Percentiles rank a stretch among this genome's conserved stretches.
Evolutionary conservation across 2,113 vertebrate species (phyloP).

Genomic region (Amblyopsis rosae): DNA sequence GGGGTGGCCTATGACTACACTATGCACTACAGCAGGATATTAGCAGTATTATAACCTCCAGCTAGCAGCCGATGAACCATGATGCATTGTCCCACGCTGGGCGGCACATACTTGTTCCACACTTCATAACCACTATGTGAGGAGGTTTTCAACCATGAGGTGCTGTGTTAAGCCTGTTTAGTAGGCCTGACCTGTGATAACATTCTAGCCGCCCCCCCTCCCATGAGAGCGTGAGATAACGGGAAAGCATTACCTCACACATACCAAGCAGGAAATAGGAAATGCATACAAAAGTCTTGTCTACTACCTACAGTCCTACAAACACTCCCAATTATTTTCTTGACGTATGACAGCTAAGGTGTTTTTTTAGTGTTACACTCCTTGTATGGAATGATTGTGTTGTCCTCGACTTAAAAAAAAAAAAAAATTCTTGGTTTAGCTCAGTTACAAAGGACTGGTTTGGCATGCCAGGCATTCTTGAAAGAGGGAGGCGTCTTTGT

Average conservation of each 20-base stretch:
- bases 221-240: not conserved
- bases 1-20: not conserved
- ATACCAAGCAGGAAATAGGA: not conserved
- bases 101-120: not conserved
- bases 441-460: not conserved
- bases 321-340: not conserved
- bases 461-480: slow-evolving; percentile 1
- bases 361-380: not conserved
- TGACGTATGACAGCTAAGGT: not conserved
- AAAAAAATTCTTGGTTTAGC: not conserved
- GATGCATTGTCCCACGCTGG: not conserved
- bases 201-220: not conserved
- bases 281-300: not conserved
- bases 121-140: not conserved
- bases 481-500: not conserved
- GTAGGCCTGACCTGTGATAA: not conserved
- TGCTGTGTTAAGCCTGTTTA: not conserved
- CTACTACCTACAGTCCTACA: not conserved
- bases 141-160: not conserved
- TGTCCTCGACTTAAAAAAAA: not conserved
- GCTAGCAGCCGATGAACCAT: not conserved
- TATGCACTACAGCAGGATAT: not conserved
- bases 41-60: not conserved
- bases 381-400: not conserved
- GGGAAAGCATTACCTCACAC: not conserved